Base-by-base conservation (phyloP, 2,113 vertebrate species). In the Chascanopsetta lugubris region DNA sequence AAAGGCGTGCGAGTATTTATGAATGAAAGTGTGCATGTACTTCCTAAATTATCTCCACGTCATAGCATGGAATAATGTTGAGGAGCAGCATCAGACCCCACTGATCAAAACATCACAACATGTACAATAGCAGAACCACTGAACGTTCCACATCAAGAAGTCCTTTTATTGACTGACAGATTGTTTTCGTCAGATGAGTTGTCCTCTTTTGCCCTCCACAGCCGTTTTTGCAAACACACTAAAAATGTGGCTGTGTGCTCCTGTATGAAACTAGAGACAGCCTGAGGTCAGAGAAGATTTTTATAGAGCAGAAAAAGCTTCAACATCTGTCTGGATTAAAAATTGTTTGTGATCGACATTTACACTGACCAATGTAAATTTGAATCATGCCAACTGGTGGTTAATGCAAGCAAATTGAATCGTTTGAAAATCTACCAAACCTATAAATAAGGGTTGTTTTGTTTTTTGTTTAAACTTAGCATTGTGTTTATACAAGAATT, bases 21-120 rank as follows among this genome's bases (percentile, higher is more conserved):
- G 1, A 58, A 49, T 34, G 38, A 2, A 70, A 1, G 29, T 65
- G 49, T 38, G 61, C 15, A 4, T 59, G 36, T 43, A 49, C 11
- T 6, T 17, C 38, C 32, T 13, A 10, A 24, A 66, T 71, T 76
- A 21, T 25, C 60, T 73, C 50, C n/a, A 69, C 69, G 29, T 42
- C 0, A 10, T 63, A 27, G 50, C 50, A 47, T 46, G 38, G 61
- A 62, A 72, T 26, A 49, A 63, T 21, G 36, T 60, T 21, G 64
- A 81, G 65, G 75, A 69, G 81, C 71, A 71, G 66, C n/a, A n/a
- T n/a, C n/a, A n/a, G n/a, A n/a, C n/a, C n/a, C n/a, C n/a, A n/a
- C n/a, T n/a, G n/a, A n/a, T n/a, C n/a, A n/a, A n/a, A n/a, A n/a
- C n/a, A n/a, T n/a, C n/a, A n/a, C n/a, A n/a, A n/a, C n/a, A n/a